Percentiles rank a stretch among this genome's conserved stretches.
Evolutionary conservation across 2,888 invertebrate species (phyloP).

Genomic region (Andrena minutula): DNA sequence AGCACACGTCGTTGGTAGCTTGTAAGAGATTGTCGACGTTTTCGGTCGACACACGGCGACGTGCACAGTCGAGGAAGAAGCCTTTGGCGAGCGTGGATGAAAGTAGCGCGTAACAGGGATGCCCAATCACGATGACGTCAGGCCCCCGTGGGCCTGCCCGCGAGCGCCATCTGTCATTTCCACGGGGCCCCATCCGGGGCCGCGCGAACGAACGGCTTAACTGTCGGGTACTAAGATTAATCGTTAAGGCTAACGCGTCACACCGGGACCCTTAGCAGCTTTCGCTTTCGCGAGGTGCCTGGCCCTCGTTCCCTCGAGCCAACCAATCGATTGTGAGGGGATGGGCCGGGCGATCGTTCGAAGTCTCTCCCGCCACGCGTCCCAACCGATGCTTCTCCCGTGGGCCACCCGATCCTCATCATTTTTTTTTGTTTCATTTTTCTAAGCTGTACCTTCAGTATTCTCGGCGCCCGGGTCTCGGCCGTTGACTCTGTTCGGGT

Average conservation of each 20-base stretch:
- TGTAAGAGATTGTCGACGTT: conserved; percentile 31
- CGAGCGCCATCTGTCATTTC: conserved; percentile 5
- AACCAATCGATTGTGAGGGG: conserved; percentile 34
- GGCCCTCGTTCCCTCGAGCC: conserved; percentile 31
- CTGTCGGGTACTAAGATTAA: conserved; percentile 58
- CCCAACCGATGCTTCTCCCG: conserved; percentile 38
- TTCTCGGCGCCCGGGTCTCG: conserved; percentile 43
- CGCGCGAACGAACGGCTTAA: conserved; percentile 14
- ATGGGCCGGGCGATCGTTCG: conserved; percentile 36
- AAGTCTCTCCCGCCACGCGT: conserved; percentile 57
- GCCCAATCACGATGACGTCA: conserved; percentile 16
- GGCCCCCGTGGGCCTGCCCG: background rate
- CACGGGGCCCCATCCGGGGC: background rate
- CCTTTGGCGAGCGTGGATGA: conserved; percentile 21
- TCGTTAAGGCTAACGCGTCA: conserved; percentile 72
- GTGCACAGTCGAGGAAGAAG: conserved; percentile 15
- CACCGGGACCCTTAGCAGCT: conserved; percentile 77
- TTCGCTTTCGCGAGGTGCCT: conserved; percentile 68
- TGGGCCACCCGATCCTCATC: conserved; percentile 24
- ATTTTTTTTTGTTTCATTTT: conserved; percentile 39
- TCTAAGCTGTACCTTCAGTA: conserved; percentile 60
- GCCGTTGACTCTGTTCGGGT: conserved; percentile 37
- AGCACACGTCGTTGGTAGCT: conserved; percentile 49
- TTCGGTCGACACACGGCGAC: conserved; percentile 21
- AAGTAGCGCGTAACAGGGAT: conserved; percentile 48